Evolutionary conservation across 2,888 invertebrate species (phyloP), one percentile per base, ranked within the genome.

Genomic region (Ennomos fuscantarius): DNA sequence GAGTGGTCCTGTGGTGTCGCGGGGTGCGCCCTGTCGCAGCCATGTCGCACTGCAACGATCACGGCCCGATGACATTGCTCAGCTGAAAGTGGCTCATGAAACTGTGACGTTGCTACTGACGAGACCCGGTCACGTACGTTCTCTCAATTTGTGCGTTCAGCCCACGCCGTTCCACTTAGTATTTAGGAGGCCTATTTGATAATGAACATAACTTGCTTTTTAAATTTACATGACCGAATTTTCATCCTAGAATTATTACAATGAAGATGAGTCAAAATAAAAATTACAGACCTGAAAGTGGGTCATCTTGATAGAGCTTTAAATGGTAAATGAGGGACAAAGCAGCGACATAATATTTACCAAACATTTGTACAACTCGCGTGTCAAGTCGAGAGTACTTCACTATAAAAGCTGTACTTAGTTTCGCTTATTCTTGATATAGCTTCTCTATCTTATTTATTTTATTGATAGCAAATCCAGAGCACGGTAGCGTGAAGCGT

Each of bases 21-120:
- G 56, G 68, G 8, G 35, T 8, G 47, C 33, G 13, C 12, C 15
- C 43, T 35, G 42, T 33, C 34, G 11, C 39, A 44, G 32, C 48
- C 41, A 24, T 3, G 46, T 48, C 54, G 45, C 47, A 43, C 49
- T 60, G 74, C 74, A 79, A 79, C 74, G 73, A 68, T 69, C 69
- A 73, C 70, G 69, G 72, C 70, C 70, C 73, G 73, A 75, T 78
- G 78, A 74, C 78, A 76, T 83, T 82, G 80, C 78, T 81, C 74
- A 81, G 72, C 80, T 83, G 82, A 86, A 86, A 86, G 82, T 84
- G 78, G 82, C 75, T 79, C 82, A 79, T 79, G 78, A 83, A 87
- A 82, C 79, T 81, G 79, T 81, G 78, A 80, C 82, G 79, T 76
- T 79, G 77, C 79, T 79, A 77, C 76, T 81, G 78, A 81, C 81